phyloP scores from a whole-genome alignment of 2,888 invertebrate species.

The Parapristionchus giblindavisi region DNA sequence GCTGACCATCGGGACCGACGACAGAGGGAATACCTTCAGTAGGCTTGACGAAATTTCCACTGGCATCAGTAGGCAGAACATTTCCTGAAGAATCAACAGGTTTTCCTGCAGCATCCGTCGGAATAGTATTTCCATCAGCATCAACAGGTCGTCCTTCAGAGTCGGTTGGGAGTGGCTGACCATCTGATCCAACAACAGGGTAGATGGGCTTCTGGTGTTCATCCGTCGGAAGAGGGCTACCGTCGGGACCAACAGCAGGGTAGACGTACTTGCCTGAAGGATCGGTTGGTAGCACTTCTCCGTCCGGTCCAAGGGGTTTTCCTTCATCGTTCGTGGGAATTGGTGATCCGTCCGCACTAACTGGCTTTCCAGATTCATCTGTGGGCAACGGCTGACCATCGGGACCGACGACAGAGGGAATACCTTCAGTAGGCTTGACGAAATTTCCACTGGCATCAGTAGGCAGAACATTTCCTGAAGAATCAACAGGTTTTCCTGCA shows the following conservation, averaged over 20 bases:
- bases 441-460: slow-evolving; percentile 44
- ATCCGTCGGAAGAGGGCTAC: slow-evolving; percentile 46
- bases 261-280: slow-evolving; percentile 43
- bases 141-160: slow-evolving; percentile 41
- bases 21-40: slow-evolving; percentile 19
- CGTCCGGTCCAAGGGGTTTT: slow-evolving; percentile 46
- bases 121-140: slow-evolving; percentile 27
- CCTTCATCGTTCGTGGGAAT: slow-evolving; percentile 34
- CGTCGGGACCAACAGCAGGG: slow-evolving; percentile 46
- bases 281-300: slow-evolving; percentile 51
- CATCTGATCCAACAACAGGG: slow-evolving; percentile 52
- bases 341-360: slow-evolving; percentile 46
- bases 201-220: slow-evolving; percentile 3
- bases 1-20: slow-evolving; percentile 44
- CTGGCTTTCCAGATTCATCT: slow-evolving; percentile 29
- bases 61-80: slow-evolving; percentile 50
- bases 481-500: slow-evolving; percentile 44
- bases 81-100: slow-evolving; percentile 45
- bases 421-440: slow-evolving; percentile 43
- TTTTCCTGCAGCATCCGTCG: slow-evolving; percentile 44
- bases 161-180: slow-evolving; percentile 49
- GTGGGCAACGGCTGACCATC: slow-evolving; percentile 50
- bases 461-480: slow-evolving; percentile 46
- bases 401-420: no score
- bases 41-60: slow-evolving; percentile 43